phyloP scores from a whole-genome alignment of 2,797 vertebrate species.

The Eleutherodactylus coqui region DNA sequence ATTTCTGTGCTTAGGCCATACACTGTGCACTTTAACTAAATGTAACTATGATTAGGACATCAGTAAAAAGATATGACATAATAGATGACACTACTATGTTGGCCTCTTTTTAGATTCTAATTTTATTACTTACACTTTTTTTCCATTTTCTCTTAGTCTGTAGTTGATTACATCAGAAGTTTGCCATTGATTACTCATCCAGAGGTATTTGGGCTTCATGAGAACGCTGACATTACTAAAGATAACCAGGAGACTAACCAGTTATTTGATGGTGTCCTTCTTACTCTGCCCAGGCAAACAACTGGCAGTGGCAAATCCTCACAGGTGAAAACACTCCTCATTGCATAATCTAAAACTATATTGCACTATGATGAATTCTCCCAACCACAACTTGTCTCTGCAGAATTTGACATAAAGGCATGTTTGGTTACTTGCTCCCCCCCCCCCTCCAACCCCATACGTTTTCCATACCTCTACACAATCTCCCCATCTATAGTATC shows the following conservation, averaged over 20 bases:
- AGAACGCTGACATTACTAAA: slow-evolving; percentile 93
- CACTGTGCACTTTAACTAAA: not conserved
- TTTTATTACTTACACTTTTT: not conserved
- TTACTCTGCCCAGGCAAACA: slow-evolving; percentile 88
- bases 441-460: no score
- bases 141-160: slow-evolving; percentile 77
- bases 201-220: slow-evolving; percentile 91
- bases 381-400: no score
- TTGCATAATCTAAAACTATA: no score
- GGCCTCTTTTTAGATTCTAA: not conserved
- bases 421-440: no score
- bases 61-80: not conserved
- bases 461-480: no score
- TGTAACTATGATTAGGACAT: not conserved
- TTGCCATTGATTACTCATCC: slow-evolving; percentile 87
- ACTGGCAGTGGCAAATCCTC: slow-evolving; percentile 86
- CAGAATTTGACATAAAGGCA: no score
- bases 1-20: not conserved
- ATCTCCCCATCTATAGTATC: no score
- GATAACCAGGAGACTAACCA: slow-evolving; percentile 95
- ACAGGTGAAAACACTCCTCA: slow-evolving; percentile 79
- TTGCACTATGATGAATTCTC: no score
- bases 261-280: slow-evolving; percentile 86
- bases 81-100: not conserved
- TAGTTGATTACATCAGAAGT: slow-evolving; percentile 83